Evolutionary conservation across 2,113 vertebrate species (phyloP).

Genomic region (Sorex fumeus): DNA sequence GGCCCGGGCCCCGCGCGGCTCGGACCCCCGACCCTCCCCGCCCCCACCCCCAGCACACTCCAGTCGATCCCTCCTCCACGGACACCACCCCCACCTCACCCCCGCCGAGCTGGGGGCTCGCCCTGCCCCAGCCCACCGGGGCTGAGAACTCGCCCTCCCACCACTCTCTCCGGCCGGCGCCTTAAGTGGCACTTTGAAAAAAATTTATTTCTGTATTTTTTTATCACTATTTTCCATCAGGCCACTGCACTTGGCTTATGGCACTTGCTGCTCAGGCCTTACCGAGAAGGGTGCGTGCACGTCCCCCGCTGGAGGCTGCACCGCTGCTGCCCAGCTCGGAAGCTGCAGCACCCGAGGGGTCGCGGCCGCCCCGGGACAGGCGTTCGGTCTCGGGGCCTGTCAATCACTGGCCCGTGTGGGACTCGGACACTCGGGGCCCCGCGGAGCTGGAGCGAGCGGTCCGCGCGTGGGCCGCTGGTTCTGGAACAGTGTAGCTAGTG

Average conservation of each 20-base stretch:
- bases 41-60: background rate
- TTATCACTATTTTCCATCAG: no score
- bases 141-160: background rate
- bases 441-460: no score
- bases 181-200: no score
- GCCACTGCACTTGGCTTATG: background rate
- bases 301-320: background rate
- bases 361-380: background rate
- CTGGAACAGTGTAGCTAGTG: background rate
- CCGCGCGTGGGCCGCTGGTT: background rate
- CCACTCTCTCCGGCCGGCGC: background rate
- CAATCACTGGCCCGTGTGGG: background rate
- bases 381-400: constrained; percentile 10
- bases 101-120: background rate
- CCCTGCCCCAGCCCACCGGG: background rate
- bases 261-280: background rate
- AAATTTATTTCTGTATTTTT: no score
- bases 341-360: background rate
- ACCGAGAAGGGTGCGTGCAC: background rate
- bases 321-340: background rate
- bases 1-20: no score
- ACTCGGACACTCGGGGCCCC: no score
- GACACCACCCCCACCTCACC: no score
- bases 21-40: no score
- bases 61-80: no score